Percentiles rank a stretch among this genome's conserved stretches.
phyloP scores from a whole-genome alignment of 2,797 vertebrate species.

The Orestias chungarensis region DNA sequence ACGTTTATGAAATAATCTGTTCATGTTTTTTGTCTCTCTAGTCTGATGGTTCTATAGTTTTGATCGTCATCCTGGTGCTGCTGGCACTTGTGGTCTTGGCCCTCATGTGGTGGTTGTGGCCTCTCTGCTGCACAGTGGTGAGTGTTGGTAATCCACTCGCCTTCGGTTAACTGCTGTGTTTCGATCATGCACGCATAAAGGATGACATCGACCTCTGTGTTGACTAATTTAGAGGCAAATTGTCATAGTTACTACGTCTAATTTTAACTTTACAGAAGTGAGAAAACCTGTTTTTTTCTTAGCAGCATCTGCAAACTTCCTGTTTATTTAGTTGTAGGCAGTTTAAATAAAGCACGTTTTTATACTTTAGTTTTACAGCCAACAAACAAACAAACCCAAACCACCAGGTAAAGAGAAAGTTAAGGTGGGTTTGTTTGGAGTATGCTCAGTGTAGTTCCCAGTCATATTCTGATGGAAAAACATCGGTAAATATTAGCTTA shows the following conservation, averaged over 20 bases:
- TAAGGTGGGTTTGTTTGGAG: neutral
- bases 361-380: neutral
- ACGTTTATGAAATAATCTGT: neutral
- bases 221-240: neutral
- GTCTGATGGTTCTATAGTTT: slow-evolving; percentile 84
- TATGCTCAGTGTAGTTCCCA: neutral
- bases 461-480: neutral
- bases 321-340: neutral
- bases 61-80: slow-evolving; percentile 88
- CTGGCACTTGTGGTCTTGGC: slow-evolving; percentile 82
- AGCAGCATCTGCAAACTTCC: slow-evolving; percentile 10
- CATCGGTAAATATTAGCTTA: neutral
- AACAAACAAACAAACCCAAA: neutral
- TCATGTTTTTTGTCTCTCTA: slow-evolving; percentile 41
- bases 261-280: neutral
- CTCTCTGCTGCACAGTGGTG: slow-evolving; percentile 97
- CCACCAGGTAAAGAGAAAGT: neutral
- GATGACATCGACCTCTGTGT: neutral
- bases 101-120: slow-evolving; percentile 98
- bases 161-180: neutral
- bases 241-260: neutral
- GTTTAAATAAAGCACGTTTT: neutral
- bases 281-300: neutral
- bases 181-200: neutral
- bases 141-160: slow-evolving; percentile 65